These are phyloP conservation scores for Prionailurus viverrinus DNA, from an alignment of 2,113 vertebrate species.

Conservation along the genomic window DNA sequence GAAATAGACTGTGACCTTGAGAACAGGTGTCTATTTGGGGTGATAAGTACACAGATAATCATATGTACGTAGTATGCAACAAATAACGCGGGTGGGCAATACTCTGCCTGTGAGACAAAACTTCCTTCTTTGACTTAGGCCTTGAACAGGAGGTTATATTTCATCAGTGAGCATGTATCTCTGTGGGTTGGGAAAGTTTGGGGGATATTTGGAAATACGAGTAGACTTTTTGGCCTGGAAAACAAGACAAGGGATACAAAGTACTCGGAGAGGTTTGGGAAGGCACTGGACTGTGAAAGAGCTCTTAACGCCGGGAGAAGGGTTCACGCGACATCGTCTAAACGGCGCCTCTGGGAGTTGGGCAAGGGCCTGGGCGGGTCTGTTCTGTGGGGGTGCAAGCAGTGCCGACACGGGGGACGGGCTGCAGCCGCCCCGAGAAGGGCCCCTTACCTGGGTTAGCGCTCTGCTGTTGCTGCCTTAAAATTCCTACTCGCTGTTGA, in stretches of 20 bases:
- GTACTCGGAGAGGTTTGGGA: accelerated
- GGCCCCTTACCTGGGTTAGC: too few species aligned
- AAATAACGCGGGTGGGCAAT: neutral
- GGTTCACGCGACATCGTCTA: accelerated
- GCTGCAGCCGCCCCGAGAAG: accelerated
- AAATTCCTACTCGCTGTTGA: neutral
- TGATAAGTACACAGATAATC: neutral
- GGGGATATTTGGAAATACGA: neutral
- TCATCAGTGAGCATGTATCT: neutral
- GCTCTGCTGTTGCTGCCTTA: neutral
- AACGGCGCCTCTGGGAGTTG: neutral
- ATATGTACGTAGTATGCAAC: neutral
- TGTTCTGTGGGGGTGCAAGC: accelerated
- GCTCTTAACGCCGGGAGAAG: neutral
- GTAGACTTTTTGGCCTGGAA: neutral
- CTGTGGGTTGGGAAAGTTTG: neutral
- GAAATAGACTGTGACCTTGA: neutral
- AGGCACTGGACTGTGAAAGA: neutral
- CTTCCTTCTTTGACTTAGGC: neutral
- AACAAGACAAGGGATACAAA: neutral
- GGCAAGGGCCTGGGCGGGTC: accelerated
- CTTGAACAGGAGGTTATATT: neutral
- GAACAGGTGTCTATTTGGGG: neutral
- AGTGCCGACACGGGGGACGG: accelerated
- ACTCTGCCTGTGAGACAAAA: neutral